A percentile compares a stretch with the other conserved stretches of the same genome.
phyloP scores from a whole-genome alignment of 2,113 vertebrate species.

The Thomomys bottae region DNA sequence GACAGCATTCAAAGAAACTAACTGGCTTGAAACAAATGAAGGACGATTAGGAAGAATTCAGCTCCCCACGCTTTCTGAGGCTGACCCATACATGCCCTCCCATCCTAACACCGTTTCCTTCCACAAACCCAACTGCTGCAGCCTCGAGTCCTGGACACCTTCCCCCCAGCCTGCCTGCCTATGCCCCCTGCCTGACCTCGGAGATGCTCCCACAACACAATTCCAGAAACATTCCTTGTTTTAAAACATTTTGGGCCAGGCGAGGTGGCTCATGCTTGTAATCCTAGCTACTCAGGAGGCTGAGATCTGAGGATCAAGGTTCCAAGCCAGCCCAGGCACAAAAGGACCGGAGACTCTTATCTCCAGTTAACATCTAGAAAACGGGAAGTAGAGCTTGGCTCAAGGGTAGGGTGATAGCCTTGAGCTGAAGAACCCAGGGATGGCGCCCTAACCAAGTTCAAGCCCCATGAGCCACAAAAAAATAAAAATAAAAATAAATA shows the following conservation, averaged over 20 bases:
- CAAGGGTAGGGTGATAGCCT: too few species aligned
- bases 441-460: too few species aligned
- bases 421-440: too few species aligned
- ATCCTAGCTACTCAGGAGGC: too few species aligned
- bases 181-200: neutral
- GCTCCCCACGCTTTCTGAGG: neutral
- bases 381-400: too few species aligned
- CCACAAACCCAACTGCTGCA: neutral
- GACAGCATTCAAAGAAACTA: neutral
- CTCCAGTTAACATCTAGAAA: too few species aligned
- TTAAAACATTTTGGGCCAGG: neutral
- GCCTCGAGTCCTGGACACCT: neutral
- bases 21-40: neutral
- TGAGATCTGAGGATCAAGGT: too few species aligned
- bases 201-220: neutral
- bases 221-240: neutral
- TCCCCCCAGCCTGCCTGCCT: neutral
- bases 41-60: neutral
- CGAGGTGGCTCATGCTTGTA: too few species aligned
- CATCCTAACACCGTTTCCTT: neutral
- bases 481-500: too few species aligned
- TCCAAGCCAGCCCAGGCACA: too few species aligned
- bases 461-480: too few species aligned
- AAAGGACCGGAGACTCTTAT: too few species aligned
- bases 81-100: accelerated